phyloP scores from a whole-genome alignment of 1,140 invertebrate species.

The Drosophila ogumai region DNA sequence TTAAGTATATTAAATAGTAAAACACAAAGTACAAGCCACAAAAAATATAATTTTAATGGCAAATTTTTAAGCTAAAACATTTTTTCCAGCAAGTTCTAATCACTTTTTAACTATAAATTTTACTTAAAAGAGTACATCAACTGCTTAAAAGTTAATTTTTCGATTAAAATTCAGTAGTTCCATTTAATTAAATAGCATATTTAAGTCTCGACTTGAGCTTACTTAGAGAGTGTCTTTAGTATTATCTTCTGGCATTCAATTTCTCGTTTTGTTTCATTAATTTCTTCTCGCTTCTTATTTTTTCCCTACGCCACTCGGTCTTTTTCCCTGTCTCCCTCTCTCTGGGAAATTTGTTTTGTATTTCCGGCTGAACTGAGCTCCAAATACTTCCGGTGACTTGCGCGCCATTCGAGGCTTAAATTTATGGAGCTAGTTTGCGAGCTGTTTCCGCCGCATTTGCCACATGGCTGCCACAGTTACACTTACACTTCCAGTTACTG shows the following conservation, averaged over 20 bases:
- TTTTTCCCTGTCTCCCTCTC: constrained; percentile 15
- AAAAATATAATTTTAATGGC: not conserved
- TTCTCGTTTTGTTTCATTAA: constrained; percentile 72
- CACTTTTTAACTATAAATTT: not conserved
- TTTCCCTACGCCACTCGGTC: constrained; percentile 5
- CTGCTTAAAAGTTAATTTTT: not conserved
- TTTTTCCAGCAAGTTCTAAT: not conserved
- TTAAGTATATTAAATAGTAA: not conserved
- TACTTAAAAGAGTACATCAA: not conserved
- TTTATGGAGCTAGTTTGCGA: constrained; percentile 72
- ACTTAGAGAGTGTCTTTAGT: not conserved
- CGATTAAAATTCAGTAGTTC: not conserved
- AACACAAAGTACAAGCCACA: not conserved
- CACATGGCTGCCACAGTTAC: constrained; percentile 48
- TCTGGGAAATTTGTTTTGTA: constrained; percentile 73
- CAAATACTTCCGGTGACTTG: constrained; percentile 74
- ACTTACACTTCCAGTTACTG: not conserved
- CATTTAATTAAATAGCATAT: constrained; percentile 44
- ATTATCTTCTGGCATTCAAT: constrained; percentile 26
- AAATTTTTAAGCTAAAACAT: not conserved
- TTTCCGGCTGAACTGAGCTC: constrained; percentile 65
- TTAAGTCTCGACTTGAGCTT: constrained; percentile 19
- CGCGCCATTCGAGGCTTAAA: constrained; percentile 61
- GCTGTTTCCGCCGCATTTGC: constrained; percentile 70
- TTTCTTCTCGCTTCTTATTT: constrained; percentile 23